Conservation (phyloP, 2,888 invertebrate genomes). For the Drosophila formosana region DNA sequence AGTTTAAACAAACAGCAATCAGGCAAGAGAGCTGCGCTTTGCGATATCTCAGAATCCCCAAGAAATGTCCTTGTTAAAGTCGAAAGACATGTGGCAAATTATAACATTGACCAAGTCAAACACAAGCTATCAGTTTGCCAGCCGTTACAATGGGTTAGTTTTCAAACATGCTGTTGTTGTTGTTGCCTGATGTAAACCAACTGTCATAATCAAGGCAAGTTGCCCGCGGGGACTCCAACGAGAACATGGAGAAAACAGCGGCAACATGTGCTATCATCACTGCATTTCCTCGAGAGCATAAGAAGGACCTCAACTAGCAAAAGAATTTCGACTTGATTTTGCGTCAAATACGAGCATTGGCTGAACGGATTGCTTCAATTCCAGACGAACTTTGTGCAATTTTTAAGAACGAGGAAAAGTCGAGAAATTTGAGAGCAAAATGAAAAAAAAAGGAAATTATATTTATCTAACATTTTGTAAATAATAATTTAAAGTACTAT, state of each 20-base stretch:
- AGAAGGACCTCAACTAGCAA: slow-evolving; percentile 20
- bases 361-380: slow-evolving; percentile 19
- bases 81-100: slow-evolving; percentile 62
- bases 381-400: background rate
- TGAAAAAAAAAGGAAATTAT: background rate
- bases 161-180: slow-evolving; percentile 33
- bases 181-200: slow-evolving; percentile 62
- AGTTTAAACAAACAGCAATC: slow-evolving; percentile 56
- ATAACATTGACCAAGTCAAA: slow-evolving; percentile 69
- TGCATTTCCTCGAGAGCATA: slow-evolving; percentile 14
- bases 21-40: slow-evolving; percentile 38
- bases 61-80: slow-evolving; percentile 60
- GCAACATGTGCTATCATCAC: slow-evolving; percentile 58
- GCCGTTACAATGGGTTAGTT: slow-evolving; percentile 51
- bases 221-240: slow-evolving; percentile 62
- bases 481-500: too few relatives aligned
- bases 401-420: background rate
- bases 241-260: slow-evolving; percentile 40
- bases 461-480: too few relatives aligned
- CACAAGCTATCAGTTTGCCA: slow-evolving; percentile 19
- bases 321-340: slow-evolving; percentile 33
- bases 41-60: slow-evolving; percentile 42
- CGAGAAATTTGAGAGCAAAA: background rate
- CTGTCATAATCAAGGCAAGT: slow-evolving; percentile 78
- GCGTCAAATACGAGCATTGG: background rate